These are phyloP conservation scores for Dysdera silvatica DNA, from an alignment of 1,140 invertebrate genomes.

Conservation along the genomic window DNA sequence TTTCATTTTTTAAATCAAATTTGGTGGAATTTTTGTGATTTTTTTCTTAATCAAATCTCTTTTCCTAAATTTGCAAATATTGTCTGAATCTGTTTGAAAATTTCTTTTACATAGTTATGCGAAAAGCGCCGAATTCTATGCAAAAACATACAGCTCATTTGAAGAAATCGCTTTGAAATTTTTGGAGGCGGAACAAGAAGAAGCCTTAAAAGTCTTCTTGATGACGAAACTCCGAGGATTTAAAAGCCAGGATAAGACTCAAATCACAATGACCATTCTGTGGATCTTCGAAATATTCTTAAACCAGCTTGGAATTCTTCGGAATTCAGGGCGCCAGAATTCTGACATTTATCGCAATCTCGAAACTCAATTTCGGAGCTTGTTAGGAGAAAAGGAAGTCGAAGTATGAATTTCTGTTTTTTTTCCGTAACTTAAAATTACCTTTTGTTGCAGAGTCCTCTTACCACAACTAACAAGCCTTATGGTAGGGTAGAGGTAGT, in stretches of 20 bases:
- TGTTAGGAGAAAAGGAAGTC: conserved; percentile 38
- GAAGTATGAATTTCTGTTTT: too few species aligned
- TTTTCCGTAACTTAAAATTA: too few species aligned
- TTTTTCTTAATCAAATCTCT: too few species aligned
- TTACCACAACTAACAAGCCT: too few species aligned
- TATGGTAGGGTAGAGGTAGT: too few species aligned
- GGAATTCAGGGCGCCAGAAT: conserved; percentile 51
- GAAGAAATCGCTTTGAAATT: conserved; percentile 92
- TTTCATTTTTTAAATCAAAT: conserved; percentile 12
- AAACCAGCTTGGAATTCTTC: conserved; percentile 66
- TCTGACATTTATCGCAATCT: conserved; percentile 54
- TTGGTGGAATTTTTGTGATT: conserved; percentile 8
- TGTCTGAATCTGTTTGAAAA: background rate
- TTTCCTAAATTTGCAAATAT: background rate
- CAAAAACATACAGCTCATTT: conserved; percentile 82
- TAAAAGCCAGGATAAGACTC: conserved; percentile 50
- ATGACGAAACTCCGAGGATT: conserved; percentile 49
- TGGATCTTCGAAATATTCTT: conserved; percentile 90
- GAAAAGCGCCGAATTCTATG: conserved; percentile 76
- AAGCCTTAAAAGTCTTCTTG: conserved; percentile 78
- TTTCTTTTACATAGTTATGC: conserved; percentile 52
- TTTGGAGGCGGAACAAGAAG: conserved; percentile 67
- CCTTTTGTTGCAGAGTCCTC: too few species aligned
- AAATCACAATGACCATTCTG: conserved; percentile 82
- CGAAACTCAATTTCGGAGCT: conserved; percentile 63